Base-by-base conservation (phyloP, 1,140 invertebrate species). In the Caligus rogercresseyi region DNA sequence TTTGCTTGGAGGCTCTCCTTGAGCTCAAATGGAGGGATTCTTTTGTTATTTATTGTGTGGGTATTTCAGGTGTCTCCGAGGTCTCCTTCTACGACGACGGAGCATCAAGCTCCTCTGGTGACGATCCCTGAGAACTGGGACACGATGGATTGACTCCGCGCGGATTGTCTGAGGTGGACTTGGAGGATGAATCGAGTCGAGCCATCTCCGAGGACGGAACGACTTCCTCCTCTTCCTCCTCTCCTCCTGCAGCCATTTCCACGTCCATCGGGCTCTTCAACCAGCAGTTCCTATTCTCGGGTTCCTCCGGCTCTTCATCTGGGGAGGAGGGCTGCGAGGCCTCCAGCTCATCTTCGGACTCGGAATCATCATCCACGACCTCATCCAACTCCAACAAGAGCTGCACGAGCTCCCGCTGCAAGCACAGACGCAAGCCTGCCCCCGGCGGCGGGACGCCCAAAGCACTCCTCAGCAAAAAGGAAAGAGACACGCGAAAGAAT, bases 71-170 rank as follows among this genome's bases (percentile, higher is more conserved):
- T n/a, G n/a, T n/a, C n/a, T n/a, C n/a, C n/a, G n/a, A n/a, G n/a
- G n/a, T n/a, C n/a, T n/a, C n/a, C n/a, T n/a, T n/a, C n/a, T n/a
- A n/a, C n/a, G n/a, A n/a, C n/a, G n/a, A n/a, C 31, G 31, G 31
- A 43, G 31, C 31, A 43, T 43, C 7, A 57, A 19, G 13, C 55
- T 25, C 55, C 55, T 21, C 23, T 57, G 3, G 23, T 23, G 11
- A 57, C 55, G 20, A 57, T 57, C 13, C 18, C 55, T 7, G 55
- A 57, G 55, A 57, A 57, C 23, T 57, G 55, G 55, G 55, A 57
- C 14, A 19, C 55, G 3, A 21, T 19, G 3, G 55, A 43, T 43
- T n/a, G 31, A 43, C 7, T 7, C 31, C 31, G 7, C 31, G n/a
- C 7, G 31, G n/a, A 43, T 43, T n/a, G 7, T 43, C 31, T 43